These are phyloP conservation scores for Erythrocercus mccallii DNA, from an alignment of 2,113 vertebrate genomes.

Conservation along the genomic window DNA sequence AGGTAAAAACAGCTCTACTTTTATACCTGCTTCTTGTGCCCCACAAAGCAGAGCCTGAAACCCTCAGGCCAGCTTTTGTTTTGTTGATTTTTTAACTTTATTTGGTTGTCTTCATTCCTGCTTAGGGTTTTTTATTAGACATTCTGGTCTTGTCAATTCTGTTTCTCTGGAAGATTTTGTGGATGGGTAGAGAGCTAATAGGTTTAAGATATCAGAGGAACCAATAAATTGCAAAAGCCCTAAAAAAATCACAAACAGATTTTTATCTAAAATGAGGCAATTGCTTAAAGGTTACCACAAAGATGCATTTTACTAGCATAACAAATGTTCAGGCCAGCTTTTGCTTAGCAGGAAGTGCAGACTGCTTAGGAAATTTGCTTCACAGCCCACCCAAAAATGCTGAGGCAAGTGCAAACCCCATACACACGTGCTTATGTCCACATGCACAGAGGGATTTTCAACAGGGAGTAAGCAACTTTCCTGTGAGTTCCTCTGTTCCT, in stretches of 20 bases:
- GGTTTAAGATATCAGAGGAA: conserved; percentile 23
- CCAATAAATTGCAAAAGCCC: neutral
- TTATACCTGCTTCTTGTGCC: neutral
- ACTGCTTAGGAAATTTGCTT: neutral
- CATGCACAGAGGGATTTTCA: neutral
- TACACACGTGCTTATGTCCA: neutral
- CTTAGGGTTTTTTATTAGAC: neutral
- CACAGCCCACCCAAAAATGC: neutral
- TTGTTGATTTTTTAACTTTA: neutral
- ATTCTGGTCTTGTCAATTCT: neutral
- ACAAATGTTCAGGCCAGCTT: conserved; percentile 36
- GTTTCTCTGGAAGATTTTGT: neutral
- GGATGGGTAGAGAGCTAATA: neutral
- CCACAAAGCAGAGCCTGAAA: neutral
- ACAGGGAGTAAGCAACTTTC: neutral
- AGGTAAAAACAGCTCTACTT: neutral
- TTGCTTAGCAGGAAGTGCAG: conserved; percentile 12
- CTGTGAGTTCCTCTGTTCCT: neutral
- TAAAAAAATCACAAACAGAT: conserved; percentile 21
- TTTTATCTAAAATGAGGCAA: conserved; percentile 38
- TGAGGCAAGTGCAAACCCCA: neutral
- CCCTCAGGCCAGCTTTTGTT: neutral
- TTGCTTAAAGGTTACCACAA: conserved; percentile 1
- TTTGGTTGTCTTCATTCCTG: neutral
- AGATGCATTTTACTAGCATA: neutral